Evolutionary conservation across 2,888 invertebrate species (phyloP), one percentile per base, ranked within the genome.

Genomic region (Orthosia gracilis): DNA sequence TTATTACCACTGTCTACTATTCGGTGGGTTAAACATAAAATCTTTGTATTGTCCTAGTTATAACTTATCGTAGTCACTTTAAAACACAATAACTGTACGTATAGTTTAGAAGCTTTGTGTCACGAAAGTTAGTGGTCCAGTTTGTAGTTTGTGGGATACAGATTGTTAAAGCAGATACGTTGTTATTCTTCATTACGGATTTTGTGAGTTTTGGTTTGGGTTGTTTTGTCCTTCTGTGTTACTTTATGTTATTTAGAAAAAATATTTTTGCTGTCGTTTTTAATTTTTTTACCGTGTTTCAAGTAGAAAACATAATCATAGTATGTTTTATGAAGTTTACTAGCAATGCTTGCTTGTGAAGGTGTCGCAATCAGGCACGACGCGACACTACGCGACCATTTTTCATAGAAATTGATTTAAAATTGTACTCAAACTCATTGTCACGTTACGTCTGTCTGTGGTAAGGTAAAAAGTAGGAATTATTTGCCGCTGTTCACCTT

Each of bases 1-100:
- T 87, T 88, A 89, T 79, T 82, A 79, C 87, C 75, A 13, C 52
- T 72, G 74, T 72, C 76, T 84, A 73, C 76, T 74, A 80, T 68
- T 72, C 49, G 23, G 59, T 69, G 55, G 64, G 23, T 71, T 73
- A 77, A 73, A 72, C 84, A 84, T 84, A 80, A 84, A 84, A 76
- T 78, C 73, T 78, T 73, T 65, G 74, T 55, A 69, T 78, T 74
- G 74, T 77, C n/a, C 67, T 63, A 69, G 82, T 79, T 75, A 67
- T 57, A 73, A 73, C 72, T 78, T 84, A 84, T 84, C 85, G 55
- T 31, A 45, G 67, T 75, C 59, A 73, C 50, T 72, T 57, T 69
- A 52, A 70, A 78, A 62, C 72, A 57, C 71, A 75, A 65, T 85
- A 69, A 62, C 58, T 69, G 40, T 73, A 45, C 55, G 49, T 68